These are phyloP conservation scores for Casuarius casuarius DNA, from an alignment of 2,113 vertebrate genomes.

Conservation along the genomic window DNA sequence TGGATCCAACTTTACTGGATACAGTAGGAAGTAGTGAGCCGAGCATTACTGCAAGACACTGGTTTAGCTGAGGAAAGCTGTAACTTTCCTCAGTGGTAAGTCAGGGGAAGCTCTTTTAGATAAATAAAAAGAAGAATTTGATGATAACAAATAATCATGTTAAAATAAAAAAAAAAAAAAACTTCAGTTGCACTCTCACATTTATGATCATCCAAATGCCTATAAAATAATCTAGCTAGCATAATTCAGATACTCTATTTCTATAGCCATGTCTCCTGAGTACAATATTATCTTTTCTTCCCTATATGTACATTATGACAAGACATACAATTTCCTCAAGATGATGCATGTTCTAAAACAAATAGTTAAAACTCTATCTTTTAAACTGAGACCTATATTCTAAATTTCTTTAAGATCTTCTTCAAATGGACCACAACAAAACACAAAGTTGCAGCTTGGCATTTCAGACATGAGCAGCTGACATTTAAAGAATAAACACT, in stretches of 20 bases:
- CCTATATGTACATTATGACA: background rate
- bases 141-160: background rate
- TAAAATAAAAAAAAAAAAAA: background rate
- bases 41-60: background rate
- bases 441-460: constrained; percentile 18
- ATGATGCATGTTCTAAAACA: background rate
- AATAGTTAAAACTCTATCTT: background rate
- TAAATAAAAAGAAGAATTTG: background rate
- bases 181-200: background rate
- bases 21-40: background rate
- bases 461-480: constrained; percentile 45
- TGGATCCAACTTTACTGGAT: background rate
- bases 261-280: background rate
- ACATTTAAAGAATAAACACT: constrained; percentile 52
- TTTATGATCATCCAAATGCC: background rate
- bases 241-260: background rate
- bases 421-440: background rate
- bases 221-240: background rate
- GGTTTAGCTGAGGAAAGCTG: background rate
- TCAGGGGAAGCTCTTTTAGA: background rate
- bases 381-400: background rate
- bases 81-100: background rate
- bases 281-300: background rate
- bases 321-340: background rate
- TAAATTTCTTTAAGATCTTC: background rate